phyloP scores from a whole-genome alignment of 1,140 invertebrate genomes.

The Papilio polyxenes region DNA sequence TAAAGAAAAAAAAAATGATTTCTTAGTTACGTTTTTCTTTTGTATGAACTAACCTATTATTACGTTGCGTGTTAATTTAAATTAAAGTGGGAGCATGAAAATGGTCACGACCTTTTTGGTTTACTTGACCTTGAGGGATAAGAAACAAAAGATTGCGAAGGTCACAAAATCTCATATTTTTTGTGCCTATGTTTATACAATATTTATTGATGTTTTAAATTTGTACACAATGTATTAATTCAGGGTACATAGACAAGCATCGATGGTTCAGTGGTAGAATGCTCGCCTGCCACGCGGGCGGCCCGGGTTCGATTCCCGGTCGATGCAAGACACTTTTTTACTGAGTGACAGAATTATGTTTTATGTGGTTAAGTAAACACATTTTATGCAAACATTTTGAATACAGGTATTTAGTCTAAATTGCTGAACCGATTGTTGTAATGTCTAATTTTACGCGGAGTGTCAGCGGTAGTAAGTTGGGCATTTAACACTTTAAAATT shows the following conservation, averaged over 20 bases:
- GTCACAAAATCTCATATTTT: neutral
- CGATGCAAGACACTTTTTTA: neutral
- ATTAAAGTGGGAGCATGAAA: conserved; percentile 22
- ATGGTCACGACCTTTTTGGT: neutral
- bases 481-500: too few relatives aligned
- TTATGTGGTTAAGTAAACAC: too few relatives aligned
- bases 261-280: conserved; percentile 39
- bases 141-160: neutral
- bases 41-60: neutral
- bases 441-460: too few relatives aligned
- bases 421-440: too few relatives aligned
- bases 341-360: too few relatives aligned
- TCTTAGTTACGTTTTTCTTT: neutral
- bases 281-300: conserved; percentile 39
- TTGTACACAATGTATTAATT: too few relatives aligned
- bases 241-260: neutral
- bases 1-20: conserved; percentile 8
- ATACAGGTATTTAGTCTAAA: too few relatives aligned
- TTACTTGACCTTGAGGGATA: neutral
- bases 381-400: too few relatives aligned
- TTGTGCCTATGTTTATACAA: neutral
- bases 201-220: too few relatives aligned
- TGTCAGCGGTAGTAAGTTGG: too few relatives aligned
- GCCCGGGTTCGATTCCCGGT: conserved; percentile 38
- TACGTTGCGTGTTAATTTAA: conserved; percentile 17